Percentiles rank a stretch among this genome's conserved stretches.
These are phyloP conservation scores for Mionectes macconnelli DNA, from an alignment of 2,113 vertebrate genomes.

Conservation along the genomic window DNA sequence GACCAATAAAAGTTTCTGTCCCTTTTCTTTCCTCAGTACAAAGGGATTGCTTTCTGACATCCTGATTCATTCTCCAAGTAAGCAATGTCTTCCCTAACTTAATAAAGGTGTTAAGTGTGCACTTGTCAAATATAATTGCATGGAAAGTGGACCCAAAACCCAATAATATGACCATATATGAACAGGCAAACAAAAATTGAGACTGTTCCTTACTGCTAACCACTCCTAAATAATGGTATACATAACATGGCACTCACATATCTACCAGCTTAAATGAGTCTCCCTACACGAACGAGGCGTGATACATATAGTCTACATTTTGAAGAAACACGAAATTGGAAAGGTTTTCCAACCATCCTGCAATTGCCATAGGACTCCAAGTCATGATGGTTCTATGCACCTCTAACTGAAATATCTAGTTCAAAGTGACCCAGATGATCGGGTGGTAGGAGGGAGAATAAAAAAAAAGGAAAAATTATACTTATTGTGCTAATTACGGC, in stretches of 20 bases:
- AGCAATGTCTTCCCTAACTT: neutral
- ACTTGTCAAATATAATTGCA: neutral
- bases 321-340: neutral
- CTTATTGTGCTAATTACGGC: neutral
- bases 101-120: neutral
- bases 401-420: neutral
- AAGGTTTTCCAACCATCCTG: neutral
- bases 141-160: neutral
- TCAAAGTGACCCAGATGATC: neutral
- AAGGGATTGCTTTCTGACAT: neutral
- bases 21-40: neutral
- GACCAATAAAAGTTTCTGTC: neutral
- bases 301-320: neutral
- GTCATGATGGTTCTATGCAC: neutral
- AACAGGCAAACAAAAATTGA: neutral
- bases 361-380: neutral
- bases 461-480: neutral
- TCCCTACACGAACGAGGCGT: neutral
- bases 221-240: neutral
- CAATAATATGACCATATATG: neutral
- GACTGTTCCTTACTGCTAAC: neutral
- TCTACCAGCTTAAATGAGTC: neutral
- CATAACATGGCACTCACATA: neutral
- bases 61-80: neutral
- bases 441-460: accelerated